Base-by-base conservation (phyloP, 2,113 vertebrate species). In the Neogobius melanostomus region DNA sequence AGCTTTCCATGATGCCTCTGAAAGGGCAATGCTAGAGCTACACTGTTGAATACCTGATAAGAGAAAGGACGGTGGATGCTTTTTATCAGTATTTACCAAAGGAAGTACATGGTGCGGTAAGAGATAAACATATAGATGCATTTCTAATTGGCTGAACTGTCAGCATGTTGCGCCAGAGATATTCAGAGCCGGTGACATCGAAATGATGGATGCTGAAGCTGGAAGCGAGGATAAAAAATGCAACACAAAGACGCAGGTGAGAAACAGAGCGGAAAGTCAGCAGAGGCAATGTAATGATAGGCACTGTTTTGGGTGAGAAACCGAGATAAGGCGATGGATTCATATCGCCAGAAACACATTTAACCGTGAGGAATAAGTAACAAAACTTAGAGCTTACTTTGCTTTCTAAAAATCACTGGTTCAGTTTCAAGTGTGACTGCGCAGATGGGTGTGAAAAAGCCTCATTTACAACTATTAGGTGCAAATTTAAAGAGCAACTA, bases 111-210 rank as follows among this genome's bases (percentile, higher is more conserved):
- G 71, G 64, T 49, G 71, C 54, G 73, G 70, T 80, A 52, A 49
- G 68, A 89, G 88, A 90, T 88, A 75, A 82, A 87, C 87, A 84
- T 78, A 75, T 45, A 75, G 87, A 89, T 89, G 81, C 84, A 89
- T 89, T 87, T 86, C 56, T 87, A 87, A 91, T 88, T 80, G 76
- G 68, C 45, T 21, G 63, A 36, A 44, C 53, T 7, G 67, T 46
- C 63, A 69, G 75, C 47, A 1, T 47, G 73, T 6, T 15, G 6
- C 3, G 62, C 47, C 21, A 21, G 66, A 65, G 76, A 71, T 60
- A 43, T 70, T 76, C 79, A 65, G 66, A 8, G 51, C n/a, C 1
- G 56, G 64, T 6, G 8, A 74, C 72, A 48, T 5, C 59, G 47
- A 75, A 69, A 65, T 87, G 84, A 84, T 72, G 74, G 68, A 87